A percentile compares a stretch with the other conserved stretches of the same genome.
phyloP scores from a whole-genome alignment of 2,888 invertebrate genomes.

The Parthenolecanium corni region DNA sequence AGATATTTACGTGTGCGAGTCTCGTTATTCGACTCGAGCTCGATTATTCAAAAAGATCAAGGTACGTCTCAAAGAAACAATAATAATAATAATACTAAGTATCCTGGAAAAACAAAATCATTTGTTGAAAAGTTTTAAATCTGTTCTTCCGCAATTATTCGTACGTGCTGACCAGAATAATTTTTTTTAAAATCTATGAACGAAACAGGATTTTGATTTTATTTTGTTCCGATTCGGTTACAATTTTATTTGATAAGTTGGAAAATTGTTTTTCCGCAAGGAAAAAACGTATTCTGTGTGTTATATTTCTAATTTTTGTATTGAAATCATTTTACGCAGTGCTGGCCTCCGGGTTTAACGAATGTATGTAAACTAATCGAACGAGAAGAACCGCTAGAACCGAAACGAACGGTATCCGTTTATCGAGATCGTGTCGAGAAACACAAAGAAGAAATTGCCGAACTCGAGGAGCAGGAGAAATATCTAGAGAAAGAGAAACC shows the following conservation, averaged over 20 bases:
- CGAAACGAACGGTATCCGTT: slow-evolving; percentile 80
- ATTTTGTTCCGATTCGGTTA: too few relatives aligned
- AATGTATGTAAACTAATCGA: slow-evolving; percentile 51
- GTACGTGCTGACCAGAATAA: too few relatives aligned
- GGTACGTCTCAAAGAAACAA: slow-evolving; percentile 8
- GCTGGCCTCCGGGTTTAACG: slow-evolving; percentile 51
- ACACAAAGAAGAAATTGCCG: slow-evolving; percentile 77
- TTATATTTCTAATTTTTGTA: too few relatives aligned
- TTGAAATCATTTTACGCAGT: slow-evolving; percentile 38
- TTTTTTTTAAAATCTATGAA: too few relatives aligned
- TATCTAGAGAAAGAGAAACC: slow-evolving; percentile 75
- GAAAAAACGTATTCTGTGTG: too few relatives aligned
- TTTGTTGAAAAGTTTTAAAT: too few relatives aligned
- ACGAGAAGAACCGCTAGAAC: slow-evolving; percentile 64
- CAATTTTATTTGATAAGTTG: too few relatives aligned
- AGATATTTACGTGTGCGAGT: slow-evolving; percentile 95
- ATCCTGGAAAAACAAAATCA: too few relatives aligned
- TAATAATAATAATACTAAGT: too few relatives aligned
- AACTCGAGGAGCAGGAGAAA: slow-evolving; percentile 69
- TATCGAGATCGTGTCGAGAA: slow-evolving; percentile 83
- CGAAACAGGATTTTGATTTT: too few relatives aligned
- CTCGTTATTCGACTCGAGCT: slow-evolving; percentile 73
- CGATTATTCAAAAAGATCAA: slow-evolving; percentile 83
- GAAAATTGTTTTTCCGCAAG: too few relatives aligned
- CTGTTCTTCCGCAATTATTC: too few relatives aligned